Base-by-base conservation (phyloP, 2,113 vertebrate species). In the Poicephalus meyeri region DNA sequence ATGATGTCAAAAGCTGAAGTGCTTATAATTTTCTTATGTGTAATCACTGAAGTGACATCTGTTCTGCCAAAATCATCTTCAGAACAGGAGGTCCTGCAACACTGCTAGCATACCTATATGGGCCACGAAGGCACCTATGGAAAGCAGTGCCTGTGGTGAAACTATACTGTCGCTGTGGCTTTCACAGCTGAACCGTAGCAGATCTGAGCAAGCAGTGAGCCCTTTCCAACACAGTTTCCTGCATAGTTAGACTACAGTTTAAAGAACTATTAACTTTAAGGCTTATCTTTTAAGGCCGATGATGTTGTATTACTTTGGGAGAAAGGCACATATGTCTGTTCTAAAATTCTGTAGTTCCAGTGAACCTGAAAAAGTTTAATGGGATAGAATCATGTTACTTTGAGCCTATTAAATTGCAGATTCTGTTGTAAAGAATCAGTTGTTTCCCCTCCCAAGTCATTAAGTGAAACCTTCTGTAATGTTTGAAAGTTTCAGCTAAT, bases 71-170 rank as follows among this genome's bases (percentile, higher is more conserved):
- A 71, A 58, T n/a, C 0, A 0, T 13, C 23, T 60, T 69, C 29
- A 33, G 19, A 69, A 23, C 9, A 25, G 11, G 5, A 13, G 7
- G 12, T 71, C 44, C 39, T 64, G 71, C 47, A 71, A 37, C 16
- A 20, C 50, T 13, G 26, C 55, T 52, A 25, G 7, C 9, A 7
- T 15, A 28, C 10, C 35, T 29, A 31, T 2, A 9, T 7, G 8
- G 13, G 26, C 49, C 60, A 66, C 0, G 0, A 65, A 77, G 23
- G 3, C 18, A 41, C 4, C 16, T 33, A 21, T 0, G 0, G 31
- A 26, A 6, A 39, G 23, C 31, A 63, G 6, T 2, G 6, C 2
- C 4, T 4, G 25, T 4, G 24, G 8, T 52, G 41, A 61, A 23
- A 44, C 26, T 29, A 26, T 7, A 4, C 8, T 13, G 52, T 78